Evolutionary conservation across 2,113 vertebrate species (phyloP), one percentile per base, ranked within the genome.

Genomic region (Dendropsophus ebraccatus): DNA sequence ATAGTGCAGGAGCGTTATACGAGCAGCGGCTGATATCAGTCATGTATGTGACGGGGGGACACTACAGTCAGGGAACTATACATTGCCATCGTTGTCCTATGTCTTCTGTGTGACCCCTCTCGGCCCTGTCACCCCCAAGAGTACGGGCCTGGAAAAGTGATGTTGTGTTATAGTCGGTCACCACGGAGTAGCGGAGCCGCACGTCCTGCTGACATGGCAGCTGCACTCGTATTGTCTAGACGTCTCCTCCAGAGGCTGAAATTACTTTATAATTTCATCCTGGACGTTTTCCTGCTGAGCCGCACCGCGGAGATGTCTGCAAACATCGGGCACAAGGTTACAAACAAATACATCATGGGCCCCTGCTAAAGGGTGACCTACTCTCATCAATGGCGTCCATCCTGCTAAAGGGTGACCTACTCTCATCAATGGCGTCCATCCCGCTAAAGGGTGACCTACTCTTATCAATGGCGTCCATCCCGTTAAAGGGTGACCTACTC

Each of bases 181-280:
- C 19, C 0, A 2, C 11, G 5, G 70, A 49, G 45, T 25, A 25
- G 41, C 41, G 17, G 41, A 75, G 72, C 49, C 8, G 50, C 5
- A 30, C 19, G 49, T 56, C 25, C 17, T 54, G 50, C 49, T 78
- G 75, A 54, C 28, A 56, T 56, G 75, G 65, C 65, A 69, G 65
- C 65, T 69, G 65, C 8, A 8, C 65, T 19, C 30, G 10, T 35
- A 69, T 78, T 78, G 50, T 78, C 50, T 78, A 78, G 50, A 75
- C 72, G 72, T 75, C 72, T 75, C 21, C 50, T 56, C 32, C 74
- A 23, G 13, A 37, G 28, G 32, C 52, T 11, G 76, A 12, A 10
- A 23, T 21, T 35, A 30, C 45, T 50, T 58, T 79, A 50, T 35
- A 58, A 17, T 13, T 58, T 56, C 50, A 37, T 79, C 17, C 74